Conservation (phyloP, 2,888 invertebrate species). For the Theristus sp. region DNA sequence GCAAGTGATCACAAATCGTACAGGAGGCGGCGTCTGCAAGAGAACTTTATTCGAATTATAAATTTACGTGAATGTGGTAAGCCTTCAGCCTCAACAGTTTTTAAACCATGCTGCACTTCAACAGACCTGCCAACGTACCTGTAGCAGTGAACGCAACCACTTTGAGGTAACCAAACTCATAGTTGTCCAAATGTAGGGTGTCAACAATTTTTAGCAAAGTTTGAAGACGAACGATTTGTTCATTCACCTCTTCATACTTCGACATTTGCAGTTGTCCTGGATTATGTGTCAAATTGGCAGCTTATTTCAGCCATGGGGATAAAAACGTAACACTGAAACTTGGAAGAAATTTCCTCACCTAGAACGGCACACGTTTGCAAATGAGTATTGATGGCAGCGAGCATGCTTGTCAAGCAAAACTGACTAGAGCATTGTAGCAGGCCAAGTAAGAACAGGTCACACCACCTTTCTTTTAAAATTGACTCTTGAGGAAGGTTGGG, state of each 20-base stretch:
- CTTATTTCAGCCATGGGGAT: no score
- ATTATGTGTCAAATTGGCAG: no score
- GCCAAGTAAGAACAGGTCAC: conserved; percentile 72
- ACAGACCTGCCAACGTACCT: conserved; percentile 10
- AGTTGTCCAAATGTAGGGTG: conserved; percentile 13
- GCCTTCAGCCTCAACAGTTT: no score
- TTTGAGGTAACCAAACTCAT: conserved; percentile 26
- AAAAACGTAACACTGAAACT: background rate
- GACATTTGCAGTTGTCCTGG: conserved; percentile 24
- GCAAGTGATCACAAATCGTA: conserved; percentile 36
- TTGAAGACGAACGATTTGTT: conserved; percentile 14
- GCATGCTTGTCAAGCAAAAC: conserved; percentile 55
- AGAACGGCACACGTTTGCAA: conserved; percentile 53
- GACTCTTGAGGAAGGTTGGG: conserved; percentile 50
- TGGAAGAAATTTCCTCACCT: conserved; percentile 33
- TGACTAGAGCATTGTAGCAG: conserved; percentile 64
- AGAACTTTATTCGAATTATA: no score
- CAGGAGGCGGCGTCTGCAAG: no score
- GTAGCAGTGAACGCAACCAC: conserved; percentile 23
- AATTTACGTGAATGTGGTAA: no score
- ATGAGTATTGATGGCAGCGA: conserved; percentile 61
- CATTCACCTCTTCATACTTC: conserved; percentile 17
- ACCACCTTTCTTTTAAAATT: conserved; percentile 70
- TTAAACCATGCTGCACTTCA: no score
- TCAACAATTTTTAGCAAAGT: conserved; percentile 12